These are phyloP conservation scores for Leucopternis melanops DNA, from an alignment of 2,113 vertebrate species.

Conservation along the genomic window DNA sequence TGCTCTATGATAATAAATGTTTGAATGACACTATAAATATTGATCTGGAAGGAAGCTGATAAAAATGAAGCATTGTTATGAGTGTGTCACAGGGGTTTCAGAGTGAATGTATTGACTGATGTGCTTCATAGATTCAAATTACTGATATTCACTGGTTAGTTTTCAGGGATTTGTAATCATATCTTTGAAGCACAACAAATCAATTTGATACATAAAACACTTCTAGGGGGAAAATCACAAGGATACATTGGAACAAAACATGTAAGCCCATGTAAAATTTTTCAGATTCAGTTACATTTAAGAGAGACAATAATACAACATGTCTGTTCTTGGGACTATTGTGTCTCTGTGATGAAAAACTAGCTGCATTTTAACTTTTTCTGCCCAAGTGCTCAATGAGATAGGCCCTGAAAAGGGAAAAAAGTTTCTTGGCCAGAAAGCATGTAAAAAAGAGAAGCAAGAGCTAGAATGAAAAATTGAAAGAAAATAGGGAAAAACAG, in stretches of 20 bases:
- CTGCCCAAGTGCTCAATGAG: neutral
- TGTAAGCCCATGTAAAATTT: neutral
- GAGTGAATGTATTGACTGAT: conserved; percentile 67
- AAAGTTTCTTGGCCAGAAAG: neutral
- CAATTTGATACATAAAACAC: conserved; percentile 24
- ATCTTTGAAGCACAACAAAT: conserved; percentile 42
- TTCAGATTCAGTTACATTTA: neutral
- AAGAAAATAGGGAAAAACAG: neutral
- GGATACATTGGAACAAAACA: neutral
- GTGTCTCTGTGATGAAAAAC: neutral
- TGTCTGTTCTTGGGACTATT: neutral
- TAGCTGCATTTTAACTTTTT: neutral
- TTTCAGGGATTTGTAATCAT: conserved; percentile 62
- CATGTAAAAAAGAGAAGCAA: neutral
- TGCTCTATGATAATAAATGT: conserved; percentile 32
- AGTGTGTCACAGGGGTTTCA: conserved; percentile 35
- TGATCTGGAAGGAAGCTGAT: conserved; percentile 57
- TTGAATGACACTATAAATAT: conserved; percentile 68
- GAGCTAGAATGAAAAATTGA: neutral
- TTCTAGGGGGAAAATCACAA: neutral
- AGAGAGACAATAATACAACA: neutral
- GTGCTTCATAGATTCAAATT: conserved; percentile 68
- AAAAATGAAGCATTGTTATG: conserved; percentile 62
- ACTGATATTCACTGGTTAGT: conserved; percentile 58
- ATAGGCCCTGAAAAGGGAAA: neutral